Conservation (phyloP, 2,888 invertebrate genomes). For the Chesias legatella region DNA sequence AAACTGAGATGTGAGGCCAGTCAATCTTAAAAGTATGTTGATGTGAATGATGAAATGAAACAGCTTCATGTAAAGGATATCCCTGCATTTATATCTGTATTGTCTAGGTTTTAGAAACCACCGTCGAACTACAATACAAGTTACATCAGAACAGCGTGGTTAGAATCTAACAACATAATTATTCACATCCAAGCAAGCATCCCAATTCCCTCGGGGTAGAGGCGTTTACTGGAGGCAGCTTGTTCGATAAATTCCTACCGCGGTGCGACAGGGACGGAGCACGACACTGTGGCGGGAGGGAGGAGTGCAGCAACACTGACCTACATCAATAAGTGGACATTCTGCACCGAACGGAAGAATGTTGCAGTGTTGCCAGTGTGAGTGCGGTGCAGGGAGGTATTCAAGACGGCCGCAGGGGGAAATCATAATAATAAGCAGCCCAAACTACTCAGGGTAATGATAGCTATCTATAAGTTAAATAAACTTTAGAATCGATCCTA, state of each 20-base stretch:
- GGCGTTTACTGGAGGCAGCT: conserved; percentile 33
- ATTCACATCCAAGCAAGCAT: conserved; percentile 13
- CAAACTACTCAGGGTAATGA: too few relatives aligned
- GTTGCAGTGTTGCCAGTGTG: conserved; percentile 32
- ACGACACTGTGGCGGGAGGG: conserved; percentile 23
- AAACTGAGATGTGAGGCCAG: too few relatives aligned
- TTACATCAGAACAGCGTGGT: not conserved
- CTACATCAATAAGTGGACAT: conserved; percentile 73
- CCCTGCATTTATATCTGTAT: too few relatives aligned
- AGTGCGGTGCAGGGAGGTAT: conserved; percentile 12
- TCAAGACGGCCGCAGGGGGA: not conserved
- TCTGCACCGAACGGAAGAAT: conserved; percentile 56
- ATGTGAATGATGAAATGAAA: too few relatives aligned
- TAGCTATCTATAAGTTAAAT: too few relatives aligned
- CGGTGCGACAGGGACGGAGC: conserved; percentile 37
- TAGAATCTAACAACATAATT: conserved; percentile 4
- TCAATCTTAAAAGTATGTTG: too few relatives aligned
- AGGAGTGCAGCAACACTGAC: conserved; percentile 51
- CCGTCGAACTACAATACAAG: too few relatives aligned
- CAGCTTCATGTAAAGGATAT: too few relatives aligned
- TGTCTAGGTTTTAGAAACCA: too few relatives aligned
- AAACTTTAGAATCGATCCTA: too few relatives aligned
- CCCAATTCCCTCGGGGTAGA: conserved; percentile 12
- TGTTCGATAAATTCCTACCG: conserved; percentile 54
- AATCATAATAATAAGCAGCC: not conserved